Evolutionary conservation across 2,113 vertebrate species (phyloP), one percentile per base, ranked within the genome.

Genomic region (Mustelus asterias): DNA sequence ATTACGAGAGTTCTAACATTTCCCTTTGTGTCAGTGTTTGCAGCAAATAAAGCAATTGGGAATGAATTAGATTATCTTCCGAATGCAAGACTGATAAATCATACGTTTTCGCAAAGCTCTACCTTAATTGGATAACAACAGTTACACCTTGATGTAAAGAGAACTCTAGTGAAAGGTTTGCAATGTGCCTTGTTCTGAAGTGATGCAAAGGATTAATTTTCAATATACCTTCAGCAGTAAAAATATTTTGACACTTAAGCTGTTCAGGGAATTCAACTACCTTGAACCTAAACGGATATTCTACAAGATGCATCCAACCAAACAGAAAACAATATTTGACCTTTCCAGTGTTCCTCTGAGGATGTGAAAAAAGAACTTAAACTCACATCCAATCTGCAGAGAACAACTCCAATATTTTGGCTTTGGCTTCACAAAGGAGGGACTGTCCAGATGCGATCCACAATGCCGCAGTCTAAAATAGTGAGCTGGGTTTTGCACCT

Each of bases 171-270:
- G 60, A 92, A 92, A 92, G 5, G 58, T 92, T 92, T 92, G 58
- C 60, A 92, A 41, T n/a, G 37, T n/a, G n/a, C 33, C 18, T 92
- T 92, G 58, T 29, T 65, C 89, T 92, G 89, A 65, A 92, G 6
- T 92, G 58, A 92, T n/a, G 60, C 5, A 22, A 65, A 92, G 29
- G 29, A 63, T 92, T 63, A 92, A 63, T 37, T 92, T 92, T 92
- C 33, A 65, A 92, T 92, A 65, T 90, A 63, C 60, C 33, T 65
- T n/a, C 60, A 18, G 14, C 89, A 65, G 58, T 33, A n/a, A 92
- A 92, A 92, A 92, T 65, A 65, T 92, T 63, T 65, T 92, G 89
- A 92, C 89, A 92, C 58, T n/a, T 65, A 20, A 65, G 29, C 60
- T 92, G 58, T 37, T 90, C 58, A 92, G 89, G 60, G 89, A 92